Evolutionary conservation across 2,888 invertebrate species (phyloP).

Genomic region (Holacanthella duospinosa): DNA sequence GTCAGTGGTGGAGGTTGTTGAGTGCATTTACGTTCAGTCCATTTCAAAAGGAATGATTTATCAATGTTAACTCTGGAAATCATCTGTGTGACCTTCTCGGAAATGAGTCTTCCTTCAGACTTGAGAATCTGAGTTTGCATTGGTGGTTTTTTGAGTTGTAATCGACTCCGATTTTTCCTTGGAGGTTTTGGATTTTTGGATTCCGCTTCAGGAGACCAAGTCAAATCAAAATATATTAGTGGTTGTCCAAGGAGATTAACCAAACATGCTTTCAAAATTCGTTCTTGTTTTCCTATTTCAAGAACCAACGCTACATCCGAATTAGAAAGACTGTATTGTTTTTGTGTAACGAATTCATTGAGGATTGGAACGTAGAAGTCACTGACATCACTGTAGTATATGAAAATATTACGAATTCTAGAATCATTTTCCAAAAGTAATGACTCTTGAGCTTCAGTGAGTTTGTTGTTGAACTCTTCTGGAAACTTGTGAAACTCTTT

Average conservation of each 20-base stretch:
- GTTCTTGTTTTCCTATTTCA: slow-evolving; percentile 20
- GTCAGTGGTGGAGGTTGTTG: not conserved
- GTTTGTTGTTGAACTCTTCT: slow-evolving; percentile 42
- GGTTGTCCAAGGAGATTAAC: slow-evolving; percentile 63
- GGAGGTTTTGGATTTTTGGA: not conserved
- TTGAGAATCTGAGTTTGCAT: slow-evolving; percentile 42
- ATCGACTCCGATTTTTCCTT: no score
- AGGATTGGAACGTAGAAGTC: slow-evolving; percentile 58
- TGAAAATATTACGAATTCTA: slow-evolving; percentile 49
- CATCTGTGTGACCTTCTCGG: slow-evolving; percentile 46
- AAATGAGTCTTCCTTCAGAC: slow-evolving; percentile 50
- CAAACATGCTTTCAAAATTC: slow-evolving; percentile 53
- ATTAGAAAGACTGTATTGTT: not conserved
- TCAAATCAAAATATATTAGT: slow-evolving; percentile 57
- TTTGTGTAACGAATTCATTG: slow-evolving; percentile 41
- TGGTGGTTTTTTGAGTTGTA: no score
- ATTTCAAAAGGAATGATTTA: slow-evolving; percentile 35
- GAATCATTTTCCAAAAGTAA: slow-evolving; percentile 56
- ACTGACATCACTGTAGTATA: slow-evolving; percentile 52
- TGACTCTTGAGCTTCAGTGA: slow-evolving; percentile 53
- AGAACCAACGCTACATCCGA: not conserved
- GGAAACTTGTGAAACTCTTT: slow-evolving; percentile 17
- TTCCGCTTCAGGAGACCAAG: slow-evolving; percentile 40
- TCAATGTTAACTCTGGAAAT: slow-evolving; percentile 38
- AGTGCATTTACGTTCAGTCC: slow-evolving; percentile 8